Conservation (phyloP, 2,888 invertebrate species). For the Belgica antarctica region DNA sequence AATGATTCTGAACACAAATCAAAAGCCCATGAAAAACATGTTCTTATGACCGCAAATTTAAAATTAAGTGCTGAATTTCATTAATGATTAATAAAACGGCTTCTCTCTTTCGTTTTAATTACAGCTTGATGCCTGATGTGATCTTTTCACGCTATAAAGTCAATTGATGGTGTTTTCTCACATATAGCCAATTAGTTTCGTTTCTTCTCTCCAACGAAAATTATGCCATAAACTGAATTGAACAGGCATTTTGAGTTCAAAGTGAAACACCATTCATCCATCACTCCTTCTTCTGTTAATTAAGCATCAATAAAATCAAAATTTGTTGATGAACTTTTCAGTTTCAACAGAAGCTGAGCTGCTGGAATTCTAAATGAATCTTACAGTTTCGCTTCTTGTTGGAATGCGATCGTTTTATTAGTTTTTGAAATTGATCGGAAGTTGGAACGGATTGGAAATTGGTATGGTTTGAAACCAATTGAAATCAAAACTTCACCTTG, state of each 20-base stretch:
- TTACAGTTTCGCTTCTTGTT: no score
- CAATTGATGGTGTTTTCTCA: conserved; percentile 37
- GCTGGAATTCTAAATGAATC: no score
- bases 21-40: neutral
- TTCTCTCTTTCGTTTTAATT: conserved; percentile 26
- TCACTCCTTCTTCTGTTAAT: conserved; percentile 29
- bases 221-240: conserved; percentile 25
- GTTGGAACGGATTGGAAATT: no score
- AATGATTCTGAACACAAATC: conserved; percentile 4
- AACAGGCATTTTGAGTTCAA: conserved; percentile 23
- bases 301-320: conserved; percentile 42
- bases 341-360: no score
- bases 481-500: no score
- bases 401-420: no score
- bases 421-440: no score
- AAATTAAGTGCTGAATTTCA: conserved; percentile 39
- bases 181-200: conserved; percentile 36
- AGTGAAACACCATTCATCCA: conserved; percentile 41
- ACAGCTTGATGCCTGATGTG: no score
- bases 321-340: no score
- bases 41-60: neutral
- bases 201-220: conserved; percentile 13
- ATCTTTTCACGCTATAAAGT: conserved; percentile 41
- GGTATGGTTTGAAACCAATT: no score
- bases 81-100: conserved; percentile 34